phyloP scores from a whole-genome alignment of 2,113 vertebrate genomes.

The Microtus montanus region DNA sequence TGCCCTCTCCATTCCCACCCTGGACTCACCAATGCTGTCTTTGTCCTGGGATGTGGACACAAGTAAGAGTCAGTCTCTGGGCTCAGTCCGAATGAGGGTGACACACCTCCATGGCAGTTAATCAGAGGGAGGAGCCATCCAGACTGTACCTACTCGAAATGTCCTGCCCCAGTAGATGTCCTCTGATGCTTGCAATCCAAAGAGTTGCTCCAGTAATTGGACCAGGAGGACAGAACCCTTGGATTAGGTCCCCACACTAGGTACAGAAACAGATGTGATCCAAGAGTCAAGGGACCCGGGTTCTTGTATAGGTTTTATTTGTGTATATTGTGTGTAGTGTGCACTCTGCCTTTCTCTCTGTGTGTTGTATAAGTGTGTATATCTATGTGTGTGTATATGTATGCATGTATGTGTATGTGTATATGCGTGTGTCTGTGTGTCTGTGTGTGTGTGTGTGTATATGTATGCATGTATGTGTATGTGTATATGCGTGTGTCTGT shows the following conservation, averaged over 20 bases:
- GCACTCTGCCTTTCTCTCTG: no score
- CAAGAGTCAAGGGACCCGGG: background rate
- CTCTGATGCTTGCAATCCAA: background rate
- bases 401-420: background rate
- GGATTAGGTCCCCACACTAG: background rate
- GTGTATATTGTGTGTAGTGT: background rate
- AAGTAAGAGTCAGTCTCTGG: background rate
- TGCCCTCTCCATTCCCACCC: background rate
- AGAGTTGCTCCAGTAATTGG: background rate
- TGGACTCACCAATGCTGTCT: background rate
- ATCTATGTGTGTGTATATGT: background rate
- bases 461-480: background rate
- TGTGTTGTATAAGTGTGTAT: background rate
- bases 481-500: background rate
- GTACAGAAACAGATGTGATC: background rate
- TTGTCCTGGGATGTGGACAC: background rate
- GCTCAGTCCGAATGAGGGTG: background rate
- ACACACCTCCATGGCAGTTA: background rate
- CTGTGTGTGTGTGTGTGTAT: background rate
- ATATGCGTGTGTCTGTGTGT: background rate
- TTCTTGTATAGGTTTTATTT: background rate
- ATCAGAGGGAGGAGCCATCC: background rate
- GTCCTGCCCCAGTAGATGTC: background rate
- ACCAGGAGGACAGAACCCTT: background rate
- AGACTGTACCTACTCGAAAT: background rate